Evolutionary conservation across 2,113 vertebrate species (phyloP).

Genomic region (Lethenteron camtschaticum): DNA sequence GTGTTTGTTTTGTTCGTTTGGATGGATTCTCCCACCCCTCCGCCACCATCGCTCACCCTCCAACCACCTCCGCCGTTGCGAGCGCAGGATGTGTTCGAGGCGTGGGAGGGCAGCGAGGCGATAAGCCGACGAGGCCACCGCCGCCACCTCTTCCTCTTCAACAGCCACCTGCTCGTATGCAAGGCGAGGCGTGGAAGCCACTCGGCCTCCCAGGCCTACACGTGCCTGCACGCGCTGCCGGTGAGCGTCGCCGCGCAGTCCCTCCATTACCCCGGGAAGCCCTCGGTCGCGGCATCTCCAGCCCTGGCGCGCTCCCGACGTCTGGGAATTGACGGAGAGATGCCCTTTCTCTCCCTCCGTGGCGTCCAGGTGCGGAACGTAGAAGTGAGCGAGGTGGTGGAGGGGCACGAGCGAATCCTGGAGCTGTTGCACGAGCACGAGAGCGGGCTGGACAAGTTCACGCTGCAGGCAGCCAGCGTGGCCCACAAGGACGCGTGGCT

Average conservation of each 20-base stretch:
- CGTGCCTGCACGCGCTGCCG: slow-evolving; percentile 35
- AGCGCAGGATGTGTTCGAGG: slow-evolving; percentile 46
- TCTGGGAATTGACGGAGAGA: too few relatives aligned
- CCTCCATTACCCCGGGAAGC: too few relatives aligned
- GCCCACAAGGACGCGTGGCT: slow-evolving; percentile 88
- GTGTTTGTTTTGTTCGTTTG: too few relatives aligned
- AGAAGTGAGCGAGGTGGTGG: slow-evolving; percentile 70
- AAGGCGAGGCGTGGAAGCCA: slow-evolving; percentile 68
- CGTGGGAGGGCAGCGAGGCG: slow-evolving; percentile 81
- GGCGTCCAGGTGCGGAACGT: slow-evolving; percentile 49
- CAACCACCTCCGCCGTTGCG: too few relatives aligned
- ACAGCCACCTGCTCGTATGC: slow-evolving; percentile 73
- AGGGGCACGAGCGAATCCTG: slow-evolving; percentile 78
- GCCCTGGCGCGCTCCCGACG: too few relatives aligned
- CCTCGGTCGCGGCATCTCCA: too few relatives aligned
- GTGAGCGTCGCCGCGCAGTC: not conserved
- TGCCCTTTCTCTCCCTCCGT: too few relatives aligned
- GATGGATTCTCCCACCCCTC: too few relatives aligned
- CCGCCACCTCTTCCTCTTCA: slow-evolving; percentile 78
- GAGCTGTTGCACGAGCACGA: slow-evolving; percentile 93
- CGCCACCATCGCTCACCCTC: too few relatives aligned
- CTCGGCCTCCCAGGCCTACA: slow-evolving; percentile 56
- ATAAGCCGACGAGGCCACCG: slow-evolving; percentile 82
- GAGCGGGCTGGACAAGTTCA: slow-evolving; percentile 78
- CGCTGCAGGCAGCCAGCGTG: slow-evolving; percentile 62